Evolutionary conservation across 2,888 invertebrate species (phyloP).

Genomic region (Palloptera scutellata): DNA sequence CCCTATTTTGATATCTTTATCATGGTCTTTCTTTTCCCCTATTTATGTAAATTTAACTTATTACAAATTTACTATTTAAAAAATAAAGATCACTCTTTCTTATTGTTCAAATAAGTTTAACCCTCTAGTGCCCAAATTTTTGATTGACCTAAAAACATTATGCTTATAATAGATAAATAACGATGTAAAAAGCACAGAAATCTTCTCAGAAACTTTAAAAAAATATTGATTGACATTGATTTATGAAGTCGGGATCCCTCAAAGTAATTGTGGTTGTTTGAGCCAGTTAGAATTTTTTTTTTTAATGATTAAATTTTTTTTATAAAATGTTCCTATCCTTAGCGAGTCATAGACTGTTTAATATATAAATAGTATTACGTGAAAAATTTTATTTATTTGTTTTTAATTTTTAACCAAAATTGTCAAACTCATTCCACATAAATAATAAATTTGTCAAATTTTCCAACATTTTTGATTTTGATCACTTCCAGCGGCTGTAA

Average conservation of each 20-base stretch:
- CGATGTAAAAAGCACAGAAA: too few relatives aligned
- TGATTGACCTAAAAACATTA: background rate
- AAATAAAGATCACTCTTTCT: background rate
- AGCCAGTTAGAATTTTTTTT: too few relatives aligned
- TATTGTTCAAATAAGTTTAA: background rate
- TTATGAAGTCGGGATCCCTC: too few relatives aligned
- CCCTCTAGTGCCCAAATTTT: background rate
- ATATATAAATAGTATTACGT: background rate
- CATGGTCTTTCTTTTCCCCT: too few relatives aligned
- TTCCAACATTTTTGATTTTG: too few relatives aligned
- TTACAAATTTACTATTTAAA: background rate
- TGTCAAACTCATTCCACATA: background rate
- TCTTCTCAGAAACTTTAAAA: background rate
- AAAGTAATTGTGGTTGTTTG: background rate
- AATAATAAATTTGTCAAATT: background rate
- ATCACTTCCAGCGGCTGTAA: too few relatives aligned
- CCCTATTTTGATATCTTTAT: too few relatives aligned
- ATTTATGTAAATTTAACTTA: background rate
- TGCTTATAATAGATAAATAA: too few relatives aligned
- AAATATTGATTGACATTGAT: background rate
- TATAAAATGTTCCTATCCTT: too few relatives aligned
- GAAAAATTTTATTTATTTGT: background rate
- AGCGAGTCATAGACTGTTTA: too few relatives aligned
- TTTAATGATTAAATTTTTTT: too few relatives aligned
- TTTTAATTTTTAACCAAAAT: too few relatives aligned